Conservation (phyloP, 2,888 invertebrate species). For the Sylvicola cinctus region DNA sequence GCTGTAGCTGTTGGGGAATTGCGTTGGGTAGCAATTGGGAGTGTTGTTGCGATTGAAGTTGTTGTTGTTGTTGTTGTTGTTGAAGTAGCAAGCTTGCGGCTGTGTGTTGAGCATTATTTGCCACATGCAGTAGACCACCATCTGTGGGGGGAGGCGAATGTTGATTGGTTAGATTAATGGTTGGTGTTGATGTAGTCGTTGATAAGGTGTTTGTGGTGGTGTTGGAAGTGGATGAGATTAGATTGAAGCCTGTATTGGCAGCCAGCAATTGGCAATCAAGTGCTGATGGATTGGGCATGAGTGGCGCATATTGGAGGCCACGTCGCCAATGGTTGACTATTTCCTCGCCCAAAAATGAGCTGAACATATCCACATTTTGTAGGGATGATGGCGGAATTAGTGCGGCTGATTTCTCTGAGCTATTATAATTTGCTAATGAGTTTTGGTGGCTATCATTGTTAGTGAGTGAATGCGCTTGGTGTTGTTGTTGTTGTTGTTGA, state of each 20-base stretch:
- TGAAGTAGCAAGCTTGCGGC: constrained; percentile 9
- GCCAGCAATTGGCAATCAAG: too few relatives aligned
- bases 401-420: constrained; percentile 19
- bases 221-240: too few relatives aligned
- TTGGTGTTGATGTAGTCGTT: too few relatives aligned
- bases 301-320: constrained; percentile 34
- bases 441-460: too few relatives aligned
- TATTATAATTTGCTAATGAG: constrained; percentile 10
- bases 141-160: background rate
- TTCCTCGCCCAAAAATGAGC: constrained; percentile 59
- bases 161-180: too few relatives aligned
- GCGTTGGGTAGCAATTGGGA: constrained; percentile 14
- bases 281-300: constrained; percentile 5
- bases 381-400: constrained; percentile 30
- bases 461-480: constrained; percentile 1
- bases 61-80: constrained; percentile 14
- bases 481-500: constrained; percentile 4
- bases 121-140: constrained; percentile 9
- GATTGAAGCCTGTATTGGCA: too few relatives aligned
- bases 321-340: constrained; percentile 62
- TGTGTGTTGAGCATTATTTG: background rate
- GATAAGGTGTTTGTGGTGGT: too few relatives aligned
- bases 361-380: constrained; percentile 49
- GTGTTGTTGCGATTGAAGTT: constrained; percentile 28
- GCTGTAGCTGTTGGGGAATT: constrained; percentile 9